A percentile compares a stretch with the other conserved stretches of the same genome.
Evolutionary conservation across 2,113 vertebrate species (phyloP).

Genomic region (Cricetomys ansorgei): DNA sequence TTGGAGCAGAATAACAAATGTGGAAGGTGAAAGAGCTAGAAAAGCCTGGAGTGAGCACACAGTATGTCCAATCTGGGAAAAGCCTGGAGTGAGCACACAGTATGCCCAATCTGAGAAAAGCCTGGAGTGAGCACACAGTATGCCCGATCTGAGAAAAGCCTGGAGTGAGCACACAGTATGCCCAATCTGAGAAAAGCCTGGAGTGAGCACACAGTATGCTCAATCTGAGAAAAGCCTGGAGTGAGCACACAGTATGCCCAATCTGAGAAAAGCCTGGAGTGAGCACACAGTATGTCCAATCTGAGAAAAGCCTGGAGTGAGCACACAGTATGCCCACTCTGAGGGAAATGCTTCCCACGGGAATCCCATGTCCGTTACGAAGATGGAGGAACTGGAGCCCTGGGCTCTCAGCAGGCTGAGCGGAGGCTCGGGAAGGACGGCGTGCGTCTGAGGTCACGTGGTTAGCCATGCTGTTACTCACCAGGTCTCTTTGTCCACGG

Average conservation of each 20-base stretch:
- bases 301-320: too few relatives aligned
- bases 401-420: fast-evolving
- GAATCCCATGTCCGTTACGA: not conserved
- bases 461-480: not conserved
- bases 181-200: not conserved
- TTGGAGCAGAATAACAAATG: not conserved
- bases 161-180: too few relatives aligned
- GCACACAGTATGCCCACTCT: not conserved
- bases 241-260: too few relatives aligned
- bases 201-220: too few relatives aligned
- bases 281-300: too few relatives aligned
- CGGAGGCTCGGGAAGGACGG: not conserved
- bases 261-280: too few relatives aligned
- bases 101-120: not conserved
- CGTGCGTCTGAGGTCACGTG: not conserved
- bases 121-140: too few relatives aligned
- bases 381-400: not conserved
- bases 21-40: not conserved
- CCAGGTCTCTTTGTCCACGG: not conserved
- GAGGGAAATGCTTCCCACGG: not conserved
- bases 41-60: too few relatives aligned
- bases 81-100: too few relatives aligned
- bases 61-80: not conserved
- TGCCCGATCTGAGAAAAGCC: not conserved
- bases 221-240: too few relatives aligned